These are phyloP conservation scores for Laothoe populi DNA, from an alignment of 2,888 invertebrate species.

Conservation along the genomic window DNA sequence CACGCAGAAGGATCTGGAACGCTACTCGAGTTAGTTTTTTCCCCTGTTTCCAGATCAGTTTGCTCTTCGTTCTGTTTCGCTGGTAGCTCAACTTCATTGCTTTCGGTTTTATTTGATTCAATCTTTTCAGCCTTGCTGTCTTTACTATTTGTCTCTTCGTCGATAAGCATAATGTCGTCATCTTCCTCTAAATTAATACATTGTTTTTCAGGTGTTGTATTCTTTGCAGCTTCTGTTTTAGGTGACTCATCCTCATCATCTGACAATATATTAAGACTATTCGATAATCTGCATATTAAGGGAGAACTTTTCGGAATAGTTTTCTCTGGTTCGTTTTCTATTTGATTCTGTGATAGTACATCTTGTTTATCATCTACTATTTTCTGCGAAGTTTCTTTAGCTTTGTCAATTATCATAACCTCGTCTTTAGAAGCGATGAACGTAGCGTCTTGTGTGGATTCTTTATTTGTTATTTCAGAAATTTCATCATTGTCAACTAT, in stretches of 20 bases:
- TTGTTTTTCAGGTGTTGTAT: conserved; percentile 48
- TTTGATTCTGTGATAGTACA: conserved; percentile 3
- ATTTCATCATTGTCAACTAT: background rate
- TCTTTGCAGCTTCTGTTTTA: conserved; percentile 23
- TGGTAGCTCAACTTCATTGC: conserved; percentile 28
- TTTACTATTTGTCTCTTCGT: conserved; percentile 58
- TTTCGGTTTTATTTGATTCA: conserved; percentile 29
- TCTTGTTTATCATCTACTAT: conserved; percentile 10
- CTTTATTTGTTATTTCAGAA: conserved; percentile 29
- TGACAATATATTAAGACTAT: conserved; percentile 71
- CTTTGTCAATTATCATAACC: conserved; percentile 24
- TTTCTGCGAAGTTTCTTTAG: conserved; percentile 24
- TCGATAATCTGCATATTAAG: conserved; percentile 61
- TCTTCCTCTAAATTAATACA: conserved; percentile 72
- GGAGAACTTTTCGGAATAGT: conserved; percentile 37
- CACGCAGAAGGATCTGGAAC: background rate
- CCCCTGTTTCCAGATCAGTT: conserved; percentile 37
- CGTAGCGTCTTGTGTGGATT: conserved; percentile 25
- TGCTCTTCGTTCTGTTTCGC: conserved; percentile 31
- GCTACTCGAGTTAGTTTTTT: conserved; percentile 30
- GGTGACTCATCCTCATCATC: conserved; percentile 69
- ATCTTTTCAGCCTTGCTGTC: conserved; percentile 33
- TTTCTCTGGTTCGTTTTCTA: conserved; percentile 26
- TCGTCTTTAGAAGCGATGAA: conserved; percentile 13
- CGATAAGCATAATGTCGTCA: conserved; percentile 77